Conservation (phyloP, 2,113 vertebrate species). For the Daphoenositta chrysoptera region DNA sequence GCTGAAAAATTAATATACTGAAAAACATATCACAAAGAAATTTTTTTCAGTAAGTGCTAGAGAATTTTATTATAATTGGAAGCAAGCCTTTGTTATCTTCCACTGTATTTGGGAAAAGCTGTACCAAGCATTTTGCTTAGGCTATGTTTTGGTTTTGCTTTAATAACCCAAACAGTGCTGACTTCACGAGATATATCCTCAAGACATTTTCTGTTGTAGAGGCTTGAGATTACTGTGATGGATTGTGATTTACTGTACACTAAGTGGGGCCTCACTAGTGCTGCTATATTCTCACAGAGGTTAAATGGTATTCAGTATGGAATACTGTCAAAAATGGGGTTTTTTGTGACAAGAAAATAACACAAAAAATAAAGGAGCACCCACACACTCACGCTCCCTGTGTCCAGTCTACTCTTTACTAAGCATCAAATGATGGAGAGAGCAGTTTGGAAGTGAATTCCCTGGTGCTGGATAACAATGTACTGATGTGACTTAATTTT, state of each 20-base stretch:
- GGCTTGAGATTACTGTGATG: slow-evolving; percentile 67
- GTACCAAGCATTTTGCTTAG: background rate
- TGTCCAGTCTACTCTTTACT: slow-evolving; percentile 45
- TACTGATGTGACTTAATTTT: background rate
- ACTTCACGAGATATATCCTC: background rate
- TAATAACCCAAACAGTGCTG: background rate
- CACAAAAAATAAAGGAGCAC: slow-evolving; percentile 34
- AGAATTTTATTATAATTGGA: background rate
- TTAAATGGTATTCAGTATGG: slow-evolving; percentile 72
- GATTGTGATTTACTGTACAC: slow-evolving; percentile 64
- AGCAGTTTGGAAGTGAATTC: background rate
- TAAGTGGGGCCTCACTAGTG: slow-evolving; percentile 60
- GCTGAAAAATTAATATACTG: background rate
- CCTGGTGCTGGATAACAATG: background rate
- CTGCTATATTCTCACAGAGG: slow-evolving; percentile 65
- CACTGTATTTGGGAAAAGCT: background rate
- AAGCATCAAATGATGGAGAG: slow-evolving; percentile 24
- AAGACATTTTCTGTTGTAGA: background rate
- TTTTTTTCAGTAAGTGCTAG: background rate
- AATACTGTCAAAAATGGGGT: slow-evolving; percentile 69
- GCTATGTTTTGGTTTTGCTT: background rate
- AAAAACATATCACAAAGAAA: background rate
- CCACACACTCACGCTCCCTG: accelerated
- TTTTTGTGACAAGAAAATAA: background rate
- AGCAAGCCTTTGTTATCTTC: background rate